These are phyloP conservation scores for Noctua janthe DNA, from an alignment of 2,888 invertebrate species.

Conservation along the genomic window DNA sequence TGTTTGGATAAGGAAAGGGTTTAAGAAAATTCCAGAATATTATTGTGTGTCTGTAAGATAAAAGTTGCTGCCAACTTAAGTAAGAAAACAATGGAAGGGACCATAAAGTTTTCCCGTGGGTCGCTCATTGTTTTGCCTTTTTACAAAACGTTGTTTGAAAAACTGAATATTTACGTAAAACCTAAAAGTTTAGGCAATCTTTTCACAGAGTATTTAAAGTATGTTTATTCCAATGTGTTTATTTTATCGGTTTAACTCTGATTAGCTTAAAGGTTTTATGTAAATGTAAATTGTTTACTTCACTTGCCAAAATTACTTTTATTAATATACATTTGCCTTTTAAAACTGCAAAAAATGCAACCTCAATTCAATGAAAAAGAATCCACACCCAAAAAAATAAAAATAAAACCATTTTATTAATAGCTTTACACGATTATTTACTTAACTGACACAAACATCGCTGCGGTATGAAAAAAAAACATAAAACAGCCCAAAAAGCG, in stretches of 20 bases:
- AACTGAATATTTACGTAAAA: constrained; percentile 13
- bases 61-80: constrained; percentile 20
- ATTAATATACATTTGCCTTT: background rate
- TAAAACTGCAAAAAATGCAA: constrained; percentile 8
- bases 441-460: constrained; percentile 62
- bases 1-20: constrained; percentile 12
- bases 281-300: background rate
- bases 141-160: constrained; percentile 30
- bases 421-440: constrained; percentile 51
- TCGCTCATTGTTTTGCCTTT: constrained; percentile 33
- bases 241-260: background rate
- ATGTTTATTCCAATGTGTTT: constrained; percentile 1
- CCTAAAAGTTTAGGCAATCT: background rate
- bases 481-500: constrained; percentile 58
- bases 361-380: constrained; percentile 7
- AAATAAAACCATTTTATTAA: background rate
- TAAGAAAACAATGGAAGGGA: constrained; percentile 33
- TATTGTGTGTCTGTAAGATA: constrained; percentile 12
- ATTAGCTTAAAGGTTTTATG: background rate
- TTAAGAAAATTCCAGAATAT: constrained; percentile 3
- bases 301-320: background rate
- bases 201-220: background rate
- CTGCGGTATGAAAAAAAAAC: constrained; percentile 58
- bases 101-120: constrained; percentile 28
- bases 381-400: constrained; percentile 9